Evolutionary conservation across 2,888 invertebrate genomes (phyloP), one percentile per base, ranked within the genome.

Genomic region (Herminia tarsipennalis): DNA sequence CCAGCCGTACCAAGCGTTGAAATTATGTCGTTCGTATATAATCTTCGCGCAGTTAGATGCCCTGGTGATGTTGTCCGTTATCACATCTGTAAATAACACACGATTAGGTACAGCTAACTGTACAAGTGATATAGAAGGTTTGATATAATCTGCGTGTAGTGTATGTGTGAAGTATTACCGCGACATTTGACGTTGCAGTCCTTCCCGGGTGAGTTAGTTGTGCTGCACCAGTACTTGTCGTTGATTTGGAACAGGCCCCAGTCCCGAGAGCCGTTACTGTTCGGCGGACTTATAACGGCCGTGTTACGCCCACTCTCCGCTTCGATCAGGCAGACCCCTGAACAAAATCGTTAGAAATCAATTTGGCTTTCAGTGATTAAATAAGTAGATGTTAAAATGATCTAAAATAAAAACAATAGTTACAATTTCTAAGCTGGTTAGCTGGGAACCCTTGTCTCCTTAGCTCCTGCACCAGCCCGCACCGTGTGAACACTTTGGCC

Each of bases 241-340:
- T 85, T 87, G 50, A 88, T 84, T 71, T 87, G 88, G 76, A 86
- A 89, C 37, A 92, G 90, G 0, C 92, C 92, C 70, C 86, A 88
- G 75, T 91, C 90, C 13, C 70, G 71, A 27, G 88, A 87, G 0
- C 93, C 92, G 69, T 93, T 87, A 27, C 50, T 64, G 65, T 93
- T 93, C 5, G n/a, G n/a, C n/a, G 56, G 78, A 0, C 89, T 86
- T 20, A 85, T 66, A 14, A 80, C 83, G 37, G 79, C 74, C 0
- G 93, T 92, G 53, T 85, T 78, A 1, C 90, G 73, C 0, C 73
- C 58, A 56, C 92, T 92, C 64, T 92, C 92, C 5, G 79, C 70
- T 57, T 92, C 86, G 1, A 91, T 81, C 6, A 93, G 67, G 51
- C 92, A 93, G 2, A 92, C 80, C 92, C 92, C 86, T 88, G 57